These are phyloP conservation scores for Euwallacea similis DNA, from an alignment of 1,140 invertebrate genomes.

Conservation along the genomic window DNA sequence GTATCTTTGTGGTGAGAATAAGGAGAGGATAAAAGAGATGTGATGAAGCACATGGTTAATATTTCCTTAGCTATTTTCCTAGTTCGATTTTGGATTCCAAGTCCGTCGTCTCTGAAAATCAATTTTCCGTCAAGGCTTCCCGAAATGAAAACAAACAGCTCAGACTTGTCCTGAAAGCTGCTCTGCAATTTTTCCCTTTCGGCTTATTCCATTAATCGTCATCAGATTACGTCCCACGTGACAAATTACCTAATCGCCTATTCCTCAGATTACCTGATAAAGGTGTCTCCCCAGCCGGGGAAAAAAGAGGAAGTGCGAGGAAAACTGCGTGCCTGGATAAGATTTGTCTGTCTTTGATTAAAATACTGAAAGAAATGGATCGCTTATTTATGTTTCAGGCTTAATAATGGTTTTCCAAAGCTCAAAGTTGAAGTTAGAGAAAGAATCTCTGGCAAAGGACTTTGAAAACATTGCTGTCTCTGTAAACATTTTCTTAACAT, in stretches of 20 bases:
- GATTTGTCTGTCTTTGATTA: conserved; percentile 35
- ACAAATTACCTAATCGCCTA: conserved; percentile 40
- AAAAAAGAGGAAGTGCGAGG: conserved; percentile 25
- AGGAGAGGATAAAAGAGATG: too few relatives aligned
- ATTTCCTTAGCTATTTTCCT: neutral
- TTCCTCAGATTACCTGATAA: conserved; percentile 38
- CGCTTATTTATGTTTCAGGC: too few relatives aligned
- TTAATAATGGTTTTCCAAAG: too few relatives aligned
- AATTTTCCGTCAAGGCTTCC: neutral
- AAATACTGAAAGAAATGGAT: conserved; percentile 22
- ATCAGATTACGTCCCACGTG: conserved; percentile 35
- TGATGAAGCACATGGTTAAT: neutral
- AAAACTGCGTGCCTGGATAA: conserved; percentile 32
- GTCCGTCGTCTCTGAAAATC: neutral
- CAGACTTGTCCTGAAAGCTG: neutral
- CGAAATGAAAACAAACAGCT: neutral
- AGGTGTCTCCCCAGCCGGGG: conserved; percentile 26
- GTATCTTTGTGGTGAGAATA: too few relatives aligned
- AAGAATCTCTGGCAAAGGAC: too few relatives aligned
- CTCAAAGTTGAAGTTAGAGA: too few relatives aligned
- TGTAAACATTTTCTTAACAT: too few relatives aligned
- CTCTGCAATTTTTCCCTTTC: conserved; percentile 25
- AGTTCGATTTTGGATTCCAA: neutral
- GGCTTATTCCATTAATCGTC: conserved; percentile 37
- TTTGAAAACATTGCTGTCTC: too few relatives aligned